Evolutionary conservation across 2,797 vertebrate species (phyloP).

Genomic region (Adelosebastes latens): DNA sequence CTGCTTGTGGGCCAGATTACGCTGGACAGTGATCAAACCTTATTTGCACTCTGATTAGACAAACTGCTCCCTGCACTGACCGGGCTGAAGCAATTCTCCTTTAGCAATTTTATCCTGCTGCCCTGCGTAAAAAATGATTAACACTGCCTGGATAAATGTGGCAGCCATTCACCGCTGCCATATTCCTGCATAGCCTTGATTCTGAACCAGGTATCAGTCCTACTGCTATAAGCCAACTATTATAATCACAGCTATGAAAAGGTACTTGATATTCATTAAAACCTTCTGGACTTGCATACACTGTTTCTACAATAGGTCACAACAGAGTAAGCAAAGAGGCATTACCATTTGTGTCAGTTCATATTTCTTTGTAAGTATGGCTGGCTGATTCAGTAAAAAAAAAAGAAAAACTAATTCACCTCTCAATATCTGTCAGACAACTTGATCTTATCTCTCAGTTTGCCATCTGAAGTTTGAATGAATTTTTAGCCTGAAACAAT

Average conservation of each 20-base stretch:
- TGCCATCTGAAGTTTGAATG: not conserved
- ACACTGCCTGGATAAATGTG: conserved; percentile 86
- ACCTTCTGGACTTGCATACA: not conserved
- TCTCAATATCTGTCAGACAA: not conserved
- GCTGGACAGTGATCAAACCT: conserved; percentile 97
- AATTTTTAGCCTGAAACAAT: not conserved
- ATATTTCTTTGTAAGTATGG: not conserved
- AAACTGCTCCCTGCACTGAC: conserved; percentile 92
- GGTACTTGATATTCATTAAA: not conserved
- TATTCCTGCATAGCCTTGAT: conserved; percentile 29
- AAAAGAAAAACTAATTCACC: not conserved
- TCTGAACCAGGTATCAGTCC: conserved; percentile 28
- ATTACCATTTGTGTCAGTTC: not conserved
- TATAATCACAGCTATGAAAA: conserved; percentile 16
- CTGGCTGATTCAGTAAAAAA: conserved; percentile 11
- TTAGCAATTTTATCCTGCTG: conserved; percentile 88
- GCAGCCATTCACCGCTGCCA: conserved; percentile 79
- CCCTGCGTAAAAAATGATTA: conserved; percentile 92
- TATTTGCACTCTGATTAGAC: conserved; percentile 99
- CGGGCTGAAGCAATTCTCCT: conserved; percentile 91
- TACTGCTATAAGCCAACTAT: conserved; percentile 16
- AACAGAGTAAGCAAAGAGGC: not conserved
- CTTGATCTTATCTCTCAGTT: conserved; percentile 9
- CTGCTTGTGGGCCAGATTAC: conserved; percentile 94
- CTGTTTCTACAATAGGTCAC: conserved; percentile 3